These are phyloP conservation scores for Nannobrachium achirus DNA, from an alignment of 2,113 vertebrate species.

Conservation along the genomic window DNA sequence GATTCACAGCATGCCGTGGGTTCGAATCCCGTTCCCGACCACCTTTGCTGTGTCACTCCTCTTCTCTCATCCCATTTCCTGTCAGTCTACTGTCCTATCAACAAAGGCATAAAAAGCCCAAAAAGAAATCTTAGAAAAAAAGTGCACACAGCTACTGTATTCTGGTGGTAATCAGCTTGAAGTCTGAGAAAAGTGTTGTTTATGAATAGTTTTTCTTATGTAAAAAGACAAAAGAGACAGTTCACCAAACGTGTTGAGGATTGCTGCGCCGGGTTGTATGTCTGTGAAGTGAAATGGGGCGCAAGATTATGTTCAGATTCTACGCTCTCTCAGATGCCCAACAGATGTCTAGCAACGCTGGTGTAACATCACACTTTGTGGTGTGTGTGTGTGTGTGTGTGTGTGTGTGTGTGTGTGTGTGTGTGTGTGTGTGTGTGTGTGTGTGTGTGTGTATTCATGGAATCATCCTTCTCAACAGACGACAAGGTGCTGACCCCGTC, in stretches of 20 bases:
- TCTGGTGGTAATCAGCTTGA: slow-evolving; percentile 23
- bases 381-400: not conserved
- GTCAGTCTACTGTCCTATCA: too few species aligned
- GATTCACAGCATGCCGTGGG: too few species aligned
- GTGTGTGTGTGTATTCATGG: slow-evolving; percentile 1
- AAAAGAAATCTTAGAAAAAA: too few species aligned
- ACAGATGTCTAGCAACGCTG: slow-evolving; percentile 32
- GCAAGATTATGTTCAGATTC: slow-evolving; percentile 62
- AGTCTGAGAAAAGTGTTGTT: slow-evolving; percentile 45
- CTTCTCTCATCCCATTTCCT: too few species aligned
- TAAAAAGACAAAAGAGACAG: slow-evolving; percentile 59
- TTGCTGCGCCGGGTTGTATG: slow-evolving; percentile 51
- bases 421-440: not conserved
- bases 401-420: slow-evolving; percentile 5
- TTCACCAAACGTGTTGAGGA: slow-evolving; percentile 43
- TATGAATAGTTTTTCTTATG: slow-evolving; percentile 49
- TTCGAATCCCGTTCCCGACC: too few species aligned
- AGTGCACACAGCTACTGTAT: too few species aligned
- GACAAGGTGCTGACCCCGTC: slow-evolving; percentile 1
- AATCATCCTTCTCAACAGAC: not conserved
- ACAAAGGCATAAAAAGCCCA: too few species aligned
- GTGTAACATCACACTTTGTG: slow-evolving; percentile 23
- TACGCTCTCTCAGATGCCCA: slow-evolving; percentile 26
- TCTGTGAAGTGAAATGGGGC: slow-evolving; percentile 39
- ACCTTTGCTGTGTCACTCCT: too few species aligned